These are phyloP conservation scores for Hedya salicella DNA, from an alignment of 2,888 invertebrate species.

Conservation along the genomic window DNA sequence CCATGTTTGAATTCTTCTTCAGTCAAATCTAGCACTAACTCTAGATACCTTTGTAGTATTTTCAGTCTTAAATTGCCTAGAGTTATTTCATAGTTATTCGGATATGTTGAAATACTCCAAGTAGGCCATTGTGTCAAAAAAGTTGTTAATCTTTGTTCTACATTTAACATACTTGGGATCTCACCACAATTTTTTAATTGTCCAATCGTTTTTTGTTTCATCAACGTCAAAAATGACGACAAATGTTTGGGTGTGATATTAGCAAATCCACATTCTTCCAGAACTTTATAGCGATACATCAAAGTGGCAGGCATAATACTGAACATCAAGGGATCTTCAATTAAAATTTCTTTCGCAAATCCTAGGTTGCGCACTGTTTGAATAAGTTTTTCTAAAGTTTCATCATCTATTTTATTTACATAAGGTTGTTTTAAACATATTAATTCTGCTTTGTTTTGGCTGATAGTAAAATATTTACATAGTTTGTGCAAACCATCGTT, in stretches of 20 bases:
- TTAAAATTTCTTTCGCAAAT: constrained; percentile 57
- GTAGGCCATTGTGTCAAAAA: constrained; percentile 80
- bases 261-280: constrained; percentile 73
- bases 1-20: constrained; percentile 72
- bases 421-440: constrained; percentile 69
- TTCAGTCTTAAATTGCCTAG: constrained; percentile 69
- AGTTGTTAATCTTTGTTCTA: constrained; percentile 75
- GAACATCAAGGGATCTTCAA: constrained; percentile 66
- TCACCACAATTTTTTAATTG: constrained; percentile 62
- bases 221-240: constrained; percentile 62
- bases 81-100: constrained; percentile 63
- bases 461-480: constrained; percentile 64
- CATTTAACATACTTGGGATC: constrained; percentile 61
- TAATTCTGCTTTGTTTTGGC: constrained; percentile 63
- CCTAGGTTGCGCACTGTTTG: constrained; percentile 64
- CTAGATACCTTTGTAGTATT: constrained; percentile 77
- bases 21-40: constrained; percentile 73
- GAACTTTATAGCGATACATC: constrained; percentile 67
- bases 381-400: constrained; percentile 58
- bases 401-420: constrained; percentile 61
- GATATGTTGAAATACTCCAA: constrained; percentile 68
- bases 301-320: constrained; percentile 70
- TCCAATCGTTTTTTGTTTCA: constrained; percentile 66
- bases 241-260: constrained; percentile 59
- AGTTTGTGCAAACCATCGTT: constrained; percentile 52